Evolutionary conservation across 2,888 invertebrate species (phyloP), one percentile per base, ranked within the genome.

Genomic region (Macrostomum cliftonense): DNA sequence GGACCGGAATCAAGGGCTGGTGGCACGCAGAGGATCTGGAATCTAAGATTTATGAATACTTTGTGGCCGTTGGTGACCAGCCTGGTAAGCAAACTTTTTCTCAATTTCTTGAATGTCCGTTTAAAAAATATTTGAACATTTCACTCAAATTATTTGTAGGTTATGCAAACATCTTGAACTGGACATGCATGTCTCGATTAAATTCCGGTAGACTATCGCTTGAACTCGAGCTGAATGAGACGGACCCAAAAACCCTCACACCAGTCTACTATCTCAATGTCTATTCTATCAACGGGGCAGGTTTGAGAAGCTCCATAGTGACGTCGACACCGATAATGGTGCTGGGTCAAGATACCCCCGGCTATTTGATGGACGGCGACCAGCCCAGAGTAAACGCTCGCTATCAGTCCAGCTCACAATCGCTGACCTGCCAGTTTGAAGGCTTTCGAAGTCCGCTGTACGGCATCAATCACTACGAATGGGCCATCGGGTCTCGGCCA

Each of bases 211-310:
- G 43, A 5, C 16, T 46, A 5, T 13, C 21, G 13, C 16, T 14
- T 40, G 16, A 46, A 2, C 38, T 42, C 11, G 39, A 37, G 36
- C n/a, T 46, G 45, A 46, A 37, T 19, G 20, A 39, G 17, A 46
- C 46, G 7, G 38, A 46, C 19, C 2, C 46, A 2, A 46, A 39
- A 7, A 46, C 46, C 4, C 21, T 4, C 7, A 42, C 38, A 11
- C 59, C 59, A 28, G 50, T 58, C 12, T 60, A 61, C 45, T 61
- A 61, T 50, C 60, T 61, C 39, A 55, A 53, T 1, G 45, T 57
- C 2, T 56, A 53, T 47, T 56, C 58, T 19, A 13, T 52, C 5
- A 52, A 52, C 42, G 52, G 52, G n/a, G 52, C 52, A 1, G 45
- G 42, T 13, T 37, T 37, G 36, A 47, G 50, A 43, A 58, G 57